These are phyloP conservation scores for Lymantria dispar DNA, from an alignment of 2,888 invertebrate genomes.

Conservation along the genomic window DNA sequence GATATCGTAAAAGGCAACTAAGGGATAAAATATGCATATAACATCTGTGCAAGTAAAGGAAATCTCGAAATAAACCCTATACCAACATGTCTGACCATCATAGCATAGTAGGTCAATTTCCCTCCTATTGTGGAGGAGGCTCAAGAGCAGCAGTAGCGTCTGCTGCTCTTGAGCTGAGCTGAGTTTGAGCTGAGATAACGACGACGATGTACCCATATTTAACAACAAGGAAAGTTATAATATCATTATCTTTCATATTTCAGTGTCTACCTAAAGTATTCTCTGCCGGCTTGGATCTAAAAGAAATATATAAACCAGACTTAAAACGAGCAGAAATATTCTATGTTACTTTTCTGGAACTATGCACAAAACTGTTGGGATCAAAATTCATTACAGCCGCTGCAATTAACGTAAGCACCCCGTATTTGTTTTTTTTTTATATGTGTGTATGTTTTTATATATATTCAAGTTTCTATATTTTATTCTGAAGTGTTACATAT, in stretches of 20 bases:
- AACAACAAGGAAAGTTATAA: background rate
- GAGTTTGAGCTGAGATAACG: background rate
- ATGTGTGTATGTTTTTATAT: no score
- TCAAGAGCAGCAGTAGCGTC: no score
- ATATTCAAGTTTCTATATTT: no score
- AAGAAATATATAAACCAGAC: background rate
- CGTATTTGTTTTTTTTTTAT: background rate
- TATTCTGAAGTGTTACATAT: no score
- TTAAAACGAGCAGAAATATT: background rate
- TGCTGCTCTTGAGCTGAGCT: no score
- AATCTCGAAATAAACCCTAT: no score
- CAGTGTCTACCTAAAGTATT: background rate
- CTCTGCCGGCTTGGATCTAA: background rate
- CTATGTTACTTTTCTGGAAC: slow-evolving; percentile 72
- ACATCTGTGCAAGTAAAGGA: no score
- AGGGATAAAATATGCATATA: no score
- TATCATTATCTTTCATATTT: background rate
- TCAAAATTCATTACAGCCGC: slow-evolving; percentile 86
- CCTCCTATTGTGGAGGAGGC: no score
- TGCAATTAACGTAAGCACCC: slow-evolving; percentile 86
- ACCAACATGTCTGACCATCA: no score
- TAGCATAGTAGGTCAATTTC: no score
- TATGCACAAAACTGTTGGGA: slow-evolving; percentile 86
- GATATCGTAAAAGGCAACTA: no score
- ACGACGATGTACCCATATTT: background rate